Evolutionary conservation across 2,797 vertebrate species (phyloP), one percentile per base, ranked within the genome.

Genomic region (Gastrophryne carolinensis): DNA sequence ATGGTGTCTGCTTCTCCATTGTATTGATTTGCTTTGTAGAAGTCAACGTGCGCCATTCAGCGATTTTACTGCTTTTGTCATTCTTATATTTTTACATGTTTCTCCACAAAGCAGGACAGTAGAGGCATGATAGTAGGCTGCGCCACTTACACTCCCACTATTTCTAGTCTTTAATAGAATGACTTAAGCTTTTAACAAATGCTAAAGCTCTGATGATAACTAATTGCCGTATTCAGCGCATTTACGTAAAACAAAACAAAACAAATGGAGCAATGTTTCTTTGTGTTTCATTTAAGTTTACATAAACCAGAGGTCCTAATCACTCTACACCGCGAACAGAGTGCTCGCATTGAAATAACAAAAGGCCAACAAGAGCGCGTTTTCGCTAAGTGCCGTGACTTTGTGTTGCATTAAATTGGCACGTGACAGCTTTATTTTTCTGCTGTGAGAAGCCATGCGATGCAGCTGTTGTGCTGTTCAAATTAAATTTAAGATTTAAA

Each of bases 171-270:
- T 50, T 61, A 76, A 54, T 70, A 27, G 57, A 19, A 54, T 63
- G 73, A 62, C 47, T 56, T 52, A 62, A 50, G 15, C n/a, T 13
- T 47, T 41, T 11, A 39, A 27, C 34, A 69, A 62, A 47, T 17
- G 54, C 2, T 75, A 44, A 75, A 39, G 17, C 26, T 37, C 26
- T 52, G 37, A 75, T 75, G 73, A 53, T 44, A 69, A 39, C 17
- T 62, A 75, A 75, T 69, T 58, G 41, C 68, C 27, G 11, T 54
- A 63, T 41, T 62, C 60, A 44, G 44, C 39, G 21, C 11, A 67
- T 50, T 24, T 6, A 27, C 39, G 63, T 52, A 62, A 75, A 39
- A 44, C 72, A 75, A 39, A 44, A 17, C 24, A 37, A 58, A 21
- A 23, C 23, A 58, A 19, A 23, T 24, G 32, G 34, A 29, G 32